phyloP scores from a whole-genome alignment of 2,113 vertebrate species.

The Pelecanoides urinatrix region DNA sequence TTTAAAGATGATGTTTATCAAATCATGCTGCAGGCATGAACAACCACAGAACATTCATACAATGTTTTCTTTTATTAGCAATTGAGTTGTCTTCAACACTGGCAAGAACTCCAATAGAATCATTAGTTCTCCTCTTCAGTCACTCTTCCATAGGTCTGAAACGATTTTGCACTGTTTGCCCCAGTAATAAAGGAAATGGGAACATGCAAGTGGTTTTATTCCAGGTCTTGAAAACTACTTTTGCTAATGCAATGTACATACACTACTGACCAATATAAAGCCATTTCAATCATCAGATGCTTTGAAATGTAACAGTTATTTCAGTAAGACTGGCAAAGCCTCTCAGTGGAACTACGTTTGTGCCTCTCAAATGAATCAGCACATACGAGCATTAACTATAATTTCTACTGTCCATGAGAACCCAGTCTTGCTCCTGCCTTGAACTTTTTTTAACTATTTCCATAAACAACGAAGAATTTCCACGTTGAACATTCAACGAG shows the following conservation, averaged over 20 bases:
- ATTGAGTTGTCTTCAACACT: not conserved
- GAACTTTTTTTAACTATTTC: not conserved
- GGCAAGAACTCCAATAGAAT: not conserved
- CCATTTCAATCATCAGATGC: not conserved
- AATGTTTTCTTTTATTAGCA: not conserved
- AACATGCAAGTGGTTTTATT: not conserved
- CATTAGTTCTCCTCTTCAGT: not conserved
- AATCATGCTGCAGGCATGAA: not conserved
- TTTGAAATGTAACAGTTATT: not conserved
- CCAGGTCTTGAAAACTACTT: not conserved
- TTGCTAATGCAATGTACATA: not conserved
- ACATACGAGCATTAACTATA: not conserved
- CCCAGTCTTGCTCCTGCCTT: not conserved
- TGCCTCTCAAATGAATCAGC: not conserved
- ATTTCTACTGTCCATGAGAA: not conserved
- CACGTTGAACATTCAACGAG: accelerated
- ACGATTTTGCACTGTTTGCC: not conserved
- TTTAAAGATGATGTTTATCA: not conserved
- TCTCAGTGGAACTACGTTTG: not conserved
- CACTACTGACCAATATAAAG: not conserved
- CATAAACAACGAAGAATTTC: not conserved
- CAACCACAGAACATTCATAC: not conserved
- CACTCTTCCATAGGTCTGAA: not conserved
- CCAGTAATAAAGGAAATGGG: not conserved
- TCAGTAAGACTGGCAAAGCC: not conserved